Evolutionary conservation across 2,888 invertebrate species (phyloP), one percentile per base, ranked within the genome.

Genomic region (Isotomurus palustris): DNA sequence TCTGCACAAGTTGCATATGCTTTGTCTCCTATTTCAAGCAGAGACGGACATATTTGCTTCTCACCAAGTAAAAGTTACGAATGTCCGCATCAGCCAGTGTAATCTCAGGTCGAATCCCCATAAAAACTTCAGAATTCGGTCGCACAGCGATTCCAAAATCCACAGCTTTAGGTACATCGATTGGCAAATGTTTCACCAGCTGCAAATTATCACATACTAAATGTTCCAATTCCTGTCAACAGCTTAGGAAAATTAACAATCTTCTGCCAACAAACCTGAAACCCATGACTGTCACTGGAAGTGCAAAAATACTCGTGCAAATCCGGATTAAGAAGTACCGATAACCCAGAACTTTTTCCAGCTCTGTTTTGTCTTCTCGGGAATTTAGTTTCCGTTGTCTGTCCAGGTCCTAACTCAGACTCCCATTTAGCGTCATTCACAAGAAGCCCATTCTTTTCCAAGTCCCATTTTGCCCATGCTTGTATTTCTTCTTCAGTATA

Each of bases 231-330:
- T 2, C 22, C 21, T 10, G 14, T 19, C 6, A 5, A 35, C 8
- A n/a, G 12, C 45, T 48, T 14, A 29, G 27, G 29, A 27, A 56
- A 24, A 28, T 5, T 3, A 19, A 8, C 6, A 21, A 41, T 45
- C 32, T 38, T 12, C 10, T 50, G 53, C n/a, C 5, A 19, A 35
- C 14, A 38, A 4, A 66, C 63, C 36, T 59, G 57, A 52, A 66
- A 67, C 2, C 64, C 67, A 45, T 54, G 53, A 14, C 62, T 58
- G 52, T 67, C 67, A 19, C 62, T 58, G 1, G 60, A 56, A 21
- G 66, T 62, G 32, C 66, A 66, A 41, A 58, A 66, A 43, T 66
- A 66, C 36, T 64, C 61, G 5, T 61, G 49, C n/a, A 62, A 29
- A 45, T 62, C 62, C 21, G 66, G 66, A 47, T 66, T 59, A n/a